These are phyloP conservation scores for Epiperipatus broadwayi DNA, from an alignment of 2,888 invertebrate species.

Conservation along the genomic window DNA sequence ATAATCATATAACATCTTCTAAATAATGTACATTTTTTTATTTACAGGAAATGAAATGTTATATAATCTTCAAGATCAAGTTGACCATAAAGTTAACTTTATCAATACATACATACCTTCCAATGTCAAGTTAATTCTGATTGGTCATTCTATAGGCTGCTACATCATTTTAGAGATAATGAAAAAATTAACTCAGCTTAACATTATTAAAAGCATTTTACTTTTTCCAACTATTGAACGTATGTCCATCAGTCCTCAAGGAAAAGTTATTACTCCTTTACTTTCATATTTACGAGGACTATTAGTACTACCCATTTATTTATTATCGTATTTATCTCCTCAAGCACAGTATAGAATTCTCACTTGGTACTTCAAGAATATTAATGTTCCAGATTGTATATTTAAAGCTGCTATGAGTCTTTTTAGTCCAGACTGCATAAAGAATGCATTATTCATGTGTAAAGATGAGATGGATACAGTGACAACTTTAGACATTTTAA, in stretches of 20 bases:
- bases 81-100: slow-evolving; percentile 55
- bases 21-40: too few relatives aligned
- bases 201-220: slow-evolving; percentile 38
- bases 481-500: slow-evolving; percentile 41
- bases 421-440: slow-evolving; percentile 22
- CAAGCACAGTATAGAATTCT: slow-evolving; percentile 21
- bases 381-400: slow-evolving; percentile 22
- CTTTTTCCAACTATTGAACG: slow-evolving; percentile 71
- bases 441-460: slow-evolving; percentile 45
- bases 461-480: slow-evolving; percentile 62
- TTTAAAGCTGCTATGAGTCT: slow-evolving; percentile 23
- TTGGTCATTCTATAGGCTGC: slow-evolving; percentile 78
- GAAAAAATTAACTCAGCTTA: slow-evolving; percentile 28
- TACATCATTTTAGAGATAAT: slow-evolving; percentile 58
- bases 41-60: slow-evolving; percentile 36
- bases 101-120: slow-evolving; percentile 50
- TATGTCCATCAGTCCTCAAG: slow-evolving; percentile 55
- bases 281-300: slow-evolving; percentile 33
- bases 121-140: slow-evolving; percentile 51
- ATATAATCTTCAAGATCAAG: slow-evolving; percentile 57
- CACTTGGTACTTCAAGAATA: slow-evolving; percentile 21
- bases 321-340: slow-evolving; percentile 22
- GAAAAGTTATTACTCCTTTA: slow-evolving; percentile 40
- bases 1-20: too few relatives aligned
- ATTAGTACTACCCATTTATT: slow-evolving; percentile 21